These are phyloP conservation scores for Rhagoletis zephyria DNA, from an alignment of 1,140 invertebrate species.

Conservation along the genomic window DNA sequence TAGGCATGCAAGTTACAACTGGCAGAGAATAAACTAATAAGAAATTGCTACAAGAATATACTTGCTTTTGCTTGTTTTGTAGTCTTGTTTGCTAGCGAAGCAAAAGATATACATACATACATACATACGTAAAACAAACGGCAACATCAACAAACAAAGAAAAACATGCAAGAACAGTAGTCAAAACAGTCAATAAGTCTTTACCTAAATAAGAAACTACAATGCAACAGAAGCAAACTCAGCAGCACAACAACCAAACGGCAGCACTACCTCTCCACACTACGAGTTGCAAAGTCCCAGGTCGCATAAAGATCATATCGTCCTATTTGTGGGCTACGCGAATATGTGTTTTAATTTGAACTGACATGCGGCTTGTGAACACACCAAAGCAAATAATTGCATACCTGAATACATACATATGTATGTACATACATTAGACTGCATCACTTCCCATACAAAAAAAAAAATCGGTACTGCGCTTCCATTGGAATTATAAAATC, in stretches of 20 bases:
- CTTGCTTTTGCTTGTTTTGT: background rate
- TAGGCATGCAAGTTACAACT: no score
- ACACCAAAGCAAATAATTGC: no score
- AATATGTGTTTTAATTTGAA: constrained; percentile 55
- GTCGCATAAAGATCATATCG: constrained; percentile 48
- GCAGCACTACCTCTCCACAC: background rate
- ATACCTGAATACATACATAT: background rate
- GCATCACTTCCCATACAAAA: no score
- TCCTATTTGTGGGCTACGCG: constrained; percentile 51
- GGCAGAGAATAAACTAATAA: background rate
- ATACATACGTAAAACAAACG: background rate
- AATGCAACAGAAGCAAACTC: background rate
- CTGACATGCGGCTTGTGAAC: constrained; percentile 39
- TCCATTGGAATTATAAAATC: no score
- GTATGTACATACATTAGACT: no score
- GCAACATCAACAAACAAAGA: background rate
- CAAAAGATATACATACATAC: background rate
- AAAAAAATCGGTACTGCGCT: no score
- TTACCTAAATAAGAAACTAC: background rate
- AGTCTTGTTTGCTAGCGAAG: background rate
- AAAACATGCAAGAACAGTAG: constrained; percentile 1
- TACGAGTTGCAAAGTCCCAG: background rate
- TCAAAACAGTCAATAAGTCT: constrained; percentile 21
- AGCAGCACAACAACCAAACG: background rate
- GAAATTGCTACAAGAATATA: background rate